A percentile compares a stretch with the other conserved stretches of the same genome.
Conservation (phyloP, 2,113 vertebrate genomes). For the Xerus inauris region DNA sequence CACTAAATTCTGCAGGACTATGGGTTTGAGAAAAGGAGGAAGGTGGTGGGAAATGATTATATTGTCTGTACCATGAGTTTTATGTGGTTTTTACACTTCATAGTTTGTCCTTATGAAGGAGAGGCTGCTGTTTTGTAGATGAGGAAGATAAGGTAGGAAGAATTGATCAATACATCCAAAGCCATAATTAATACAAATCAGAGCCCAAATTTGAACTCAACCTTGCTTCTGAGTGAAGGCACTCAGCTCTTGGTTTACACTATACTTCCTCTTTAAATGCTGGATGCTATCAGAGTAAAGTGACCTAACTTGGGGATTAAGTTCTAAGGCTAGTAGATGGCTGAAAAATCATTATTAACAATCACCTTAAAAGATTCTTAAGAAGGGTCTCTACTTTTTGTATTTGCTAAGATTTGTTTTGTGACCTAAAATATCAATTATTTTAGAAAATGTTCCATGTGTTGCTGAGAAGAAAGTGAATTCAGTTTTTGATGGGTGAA, state of each 20-base stretch:
- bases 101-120: not conserved
- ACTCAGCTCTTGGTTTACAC: not conserved
- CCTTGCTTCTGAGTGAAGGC: not conserved
- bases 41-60: not conserved
- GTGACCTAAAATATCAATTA: no score
- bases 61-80: not conserved
- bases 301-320: not conserved
- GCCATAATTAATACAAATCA: not conserved
- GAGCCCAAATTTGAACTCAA: not conserved
- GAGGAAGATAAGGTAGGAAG: not conserved
- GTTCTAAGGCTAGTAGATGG: not conserved
- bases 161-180: not conserved
- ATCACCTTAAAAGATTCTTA: not conserved
- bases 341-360: slow-evolving; percentile 7
- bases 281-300: not conserved
- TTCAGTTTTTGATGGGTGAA: no score
- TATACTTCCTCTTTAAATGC: not conserved
- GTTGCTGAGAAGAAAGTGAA: no score
- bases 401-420: no score
- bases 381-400: not conserved
- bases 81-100: not conserved
- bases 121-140: not conserved
- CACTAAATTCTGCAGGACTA: not conserved
- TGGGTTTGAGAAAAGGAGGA: not conserved
- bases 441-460: no score